A percentile compares a stretch with the other conserved stretches of the same genome.
phyloP scores from a whole-genome alignment of 2,888 invertebrate genomes.

The Xanthorhoe designata region DNA sequence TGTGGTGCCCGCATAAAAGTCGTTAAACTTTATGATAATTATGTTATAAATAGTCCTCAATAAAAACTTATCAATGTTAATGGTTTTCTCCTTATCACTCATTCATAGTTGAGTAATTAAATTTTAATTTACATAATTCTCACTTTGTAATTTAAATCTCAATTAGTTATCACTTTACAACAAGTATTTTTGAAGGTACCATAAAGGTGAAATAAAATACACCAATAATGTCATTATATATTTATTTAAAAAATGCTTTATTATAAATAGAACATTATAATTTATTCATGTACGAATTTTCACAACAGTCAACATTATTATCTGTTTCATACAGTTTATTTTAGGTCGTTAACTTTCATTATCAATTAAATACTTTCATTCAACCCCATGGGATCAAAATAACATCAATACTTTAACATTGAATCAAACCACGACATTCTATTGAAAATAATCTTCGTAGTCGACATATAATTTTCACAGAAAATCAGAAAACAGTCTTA shows the following conservation, averaged over 20 bases:
- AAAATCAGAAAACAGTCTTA: conserved; percentile 74
- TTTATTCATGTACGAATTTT: conserved; percentile 67
- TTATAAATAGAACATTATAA: conserved; percentile 80
- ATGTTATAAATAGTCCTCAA: too few relatives aligned
- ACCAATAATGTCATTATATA: conserved; percentile 30
- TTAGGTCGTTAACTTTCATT: conserved; percentile 57
- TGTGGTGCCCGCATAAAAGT: too few relatives aligned
- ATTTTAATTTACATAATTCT: too few relatives aligned
- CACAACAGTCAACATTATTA: conserved; percentile 63
- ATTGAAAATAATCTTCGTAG: conserved; percentile 42
- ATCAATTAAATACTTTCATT: conserved; percentile 58
- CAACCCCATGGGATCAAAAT: conserved; percentile 34
- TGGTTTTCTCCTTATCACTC: too few relatives aligned
- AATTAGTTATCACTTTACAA: too few relatives aligned
- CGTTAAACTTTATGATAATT: too few relatives aligned
- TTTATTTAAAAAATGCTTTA: conserved; percentile 73
- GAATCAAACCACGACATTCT: conserved; percentile 55
- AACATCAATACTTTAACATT: conserved; percentile 59
- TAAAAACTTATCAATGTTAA: too few relatives aligned
- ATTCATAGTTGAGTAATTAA: too few relatives aligned
- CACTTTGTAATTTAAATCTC: too few relatives aligned
- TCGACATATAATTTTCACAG: conserved; percentile 51
- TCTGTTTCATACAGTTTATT: conserved; percentile 52
- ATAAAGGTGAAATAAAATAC: not conserved
- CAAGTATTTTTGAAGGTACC: too few relatives aligned